phyloP scores from a whole-genome alignment of 2,888 invertebrate species.

The Athalia circularis region DNA sequence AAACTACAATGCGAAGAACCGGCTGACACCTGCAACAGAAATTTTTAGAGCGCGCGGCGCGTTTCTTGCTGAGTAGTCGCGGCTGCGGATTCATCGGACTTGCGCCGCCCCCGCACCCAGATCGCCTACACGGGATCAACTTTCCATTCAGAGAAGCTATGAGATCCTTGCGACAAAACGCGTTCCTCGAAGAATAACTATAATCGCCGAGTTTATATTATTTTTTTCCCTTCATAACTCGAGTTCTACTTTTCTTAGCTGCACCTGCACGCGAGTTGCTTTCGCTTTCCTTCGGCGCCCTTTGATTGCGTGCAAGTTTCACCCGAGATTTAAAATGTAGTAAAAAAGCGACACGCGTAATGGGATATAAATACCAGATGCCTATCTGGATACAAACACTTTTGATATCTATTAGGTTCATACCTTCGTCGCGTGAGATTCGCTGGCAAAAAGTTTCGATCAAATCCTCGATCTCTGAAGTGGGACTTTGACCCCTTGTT shows the following conservation, averaged over 20 bases:
- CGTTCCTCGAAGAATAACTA: not conserved
- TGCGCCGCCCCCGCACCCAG: conserved; percentile 59
- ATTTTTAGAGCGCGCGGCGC: conserved; percentile 52
- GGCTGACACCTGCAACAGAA: conserved; percentile 52
- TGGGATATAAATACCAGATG: too few relatives aligned
- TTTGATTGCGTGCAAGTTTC: too few relatives aligned
- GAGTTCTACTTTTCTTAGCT: too few relatives aligned
- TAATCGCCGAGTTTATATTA: not conserved
- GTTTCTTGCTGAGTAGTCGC: conserved; percentile 53
- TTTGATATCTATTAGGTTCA: conserved; percentile 1
- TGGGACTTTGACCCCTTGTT: not conserved
- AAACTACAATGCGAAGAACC: conserved; percentile 29
- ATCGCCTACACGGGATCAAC: conserved; percentile 61
- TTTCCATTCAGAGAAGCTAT: conserved; percentile 61
- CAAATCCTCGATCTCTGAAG: conserved; percentile 19
- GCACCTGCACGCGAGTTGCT: too few relatives aligned
- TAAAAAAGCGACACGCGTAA: too few relatives aligned
- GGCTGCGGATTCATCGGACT: conserved; percentile 47
- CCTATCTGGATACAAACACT: not conserved
- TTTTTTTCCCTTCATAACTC: not conserved
- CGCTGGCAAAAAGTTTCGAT: conserved; percentile 18
- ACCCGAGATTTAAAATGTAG: too few relatives aligned
- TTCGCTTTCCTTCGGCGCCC: too few relatives aligned
- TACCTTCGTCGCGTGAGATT: conserved; percentile 41
- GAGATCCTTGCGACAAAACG: conserved; percentile 11